These are phyloP conservation scores for Antitype chi DNA, from an alignment of 2,888 invertebrate genomes.

Conservation along the genomic window DNA sequence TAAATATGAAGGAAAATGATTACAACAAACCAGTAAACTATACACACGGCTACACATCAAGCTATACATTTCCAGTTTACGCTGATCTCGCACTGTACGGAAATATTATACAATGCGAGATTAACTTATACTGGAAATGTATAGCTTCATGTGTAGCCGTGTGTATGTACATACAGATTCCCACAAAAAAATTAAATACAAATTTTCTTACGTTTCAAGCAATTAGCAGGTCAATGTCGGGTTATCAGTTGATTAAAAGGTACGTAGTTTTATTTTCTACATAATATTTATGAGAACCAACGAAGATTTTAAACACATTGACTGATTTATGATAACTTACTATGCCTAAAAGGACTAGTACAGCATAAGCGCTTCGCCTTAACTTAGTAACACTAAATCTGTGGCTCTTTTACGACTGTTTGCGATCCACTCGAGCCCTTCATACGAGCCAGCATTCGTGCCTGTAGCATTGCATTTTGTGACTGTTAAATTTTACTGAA, in stretches of 20 bases:
- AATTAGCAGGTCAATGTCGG: too few relatives aligned
- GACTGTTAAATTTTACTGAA: conserved; percentile 12
- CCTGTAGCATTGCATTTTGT: conserved; percentile 16
- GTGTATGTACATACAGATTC: not conserved
- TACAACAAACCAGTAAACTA: not conserved
- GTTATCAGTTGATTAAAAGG: too few relatives aligned
- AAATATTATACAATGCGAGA: too few relatives aligned
- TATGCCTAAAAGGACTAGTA: not conserved
- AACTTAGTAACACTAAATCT: conserved; percentile 46
- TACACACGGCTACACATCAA: not conserved
- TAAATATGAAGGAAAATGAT: not conserved
- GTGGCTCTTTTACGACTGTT: conserved; percentile 54
- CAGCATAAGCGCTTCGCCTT: conserved; percentile 31
- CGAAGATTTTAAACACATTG: too few relatives aligned
- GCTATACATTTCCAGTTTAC: too few relatives aligned
- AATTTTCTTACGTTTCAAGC: too few relatives aligned
- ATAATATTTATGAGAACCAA: too few relatives aligned
- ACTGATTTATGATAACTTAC: too few relatives aligned
- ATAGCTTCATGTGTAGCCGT: too few relatives aligned
- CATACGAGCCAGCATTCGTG: conserved; percentile 29
- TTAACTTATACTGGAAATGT: too few relatives aligned
- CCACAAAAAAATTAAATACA: not conserved
- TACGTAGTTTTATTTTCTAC: not conserved
- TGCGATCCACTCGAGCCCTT: conserved; percentile 44
- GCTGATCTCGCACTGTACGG: too few relatives aligned